Evolutionary conservation across 2,888 invertebrate genomes (phyloP).

Genomic region (Epicampocera succincta): DNA sequence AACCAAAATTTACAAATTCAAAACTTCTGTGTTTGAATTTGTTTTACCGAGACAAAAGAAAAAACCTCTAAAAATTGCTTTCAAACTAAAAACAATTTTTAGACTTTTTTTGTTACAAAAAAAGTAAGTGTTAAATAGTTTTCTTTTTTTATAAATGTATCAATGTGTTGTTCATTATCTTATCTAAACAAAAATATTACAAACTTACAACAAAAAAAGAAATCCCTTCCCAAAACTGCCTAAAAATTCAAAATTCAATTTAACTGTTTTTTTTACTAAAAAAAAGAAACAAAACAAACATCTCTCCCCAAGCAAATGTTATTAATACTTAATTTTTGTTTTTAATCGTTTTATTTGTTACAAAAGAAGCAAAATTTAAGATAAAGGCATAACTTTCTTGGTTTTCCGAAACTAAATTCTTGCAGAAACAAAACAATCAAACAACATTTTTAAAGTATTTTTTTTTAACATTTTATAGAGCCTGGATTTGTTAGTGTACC

Average conservation of each 20-base stretch:
- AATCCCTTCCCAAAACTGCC: conserved; percentile 61
- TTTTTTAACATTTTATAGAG: conserved; percentile 75
- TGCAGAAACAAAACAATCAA: conserved; percentile 27
- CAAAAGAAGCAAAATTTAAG: not conserved
- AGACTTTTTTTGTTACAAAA: conserved; percentile 29
- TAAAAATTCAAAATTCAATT: conserved; percentile 59
- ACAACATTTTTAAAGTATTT: conserved; percentile 38
- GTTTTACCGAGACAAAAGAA: conserved; percentile 28
- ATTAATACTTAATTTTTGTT: conserved; percentile 63
- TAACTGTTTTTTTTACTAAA: conserved; percentile 60
- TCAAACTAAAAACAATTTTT: conserved; percentile 39
- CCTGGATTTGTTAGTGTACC: conserved; percentile 80
- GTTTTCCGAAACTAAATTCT: conserved; percentile 21
- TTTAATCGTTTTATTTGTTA: conserved; percentile 56
- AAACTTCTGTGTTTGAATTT: conserved; percentile 42
- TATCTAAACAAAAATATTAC: conserved; percentile 45
- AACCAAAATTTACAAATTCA: conserved; percentile 45
- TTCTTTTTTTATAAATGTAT: conserved; percentile 68
- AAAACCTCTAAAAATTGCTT: conserved; percentile 51
- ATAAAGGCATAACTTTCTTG: conserved; percentile 43
- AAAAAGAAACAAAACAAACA: conserved; percentile 41
- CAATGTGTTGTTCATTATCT: conserved; percentile 66
- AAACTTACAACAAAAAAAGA: conserved; percentile 39
- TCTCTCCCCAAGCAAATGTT: conserved; percentile 50
- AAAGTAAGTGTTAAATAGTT: conserved; percentile 65